A percentile compares a stretch with the other conserved stretches of the same genome.
phyloP scores from a whole-genome alignment of 2,797 vertebrate genomes.

The Phylloscopus collybita region DNA sequence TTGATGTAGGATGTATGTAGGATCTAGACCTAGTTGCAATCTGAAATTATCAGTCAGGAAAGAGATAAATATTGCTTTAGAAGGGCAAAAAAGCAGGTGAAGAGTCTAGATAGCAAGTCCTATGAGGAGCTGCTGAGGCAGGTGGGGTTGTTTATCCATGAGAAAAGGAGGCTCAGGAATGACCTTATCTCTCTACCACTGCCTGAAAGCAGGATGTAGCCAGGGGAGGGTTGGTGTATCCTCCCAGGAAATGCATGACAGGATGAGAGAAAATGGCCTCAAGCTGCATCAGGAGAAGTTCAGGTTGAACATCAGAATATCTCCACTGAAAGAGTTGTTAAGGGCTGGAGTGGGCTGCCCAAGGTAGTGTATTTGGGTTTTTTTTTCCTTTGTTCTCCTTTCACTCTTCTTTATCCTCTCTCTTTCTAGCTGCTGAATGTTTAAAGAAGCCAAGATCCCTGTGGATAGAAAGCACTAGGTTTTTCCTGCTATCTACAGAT shows the following conservation, averaged over 20 bases:
- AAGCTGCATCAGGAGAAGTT: background rate
- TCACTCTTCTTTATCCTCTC: background rate
- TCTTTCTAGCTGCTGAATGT: background rate
- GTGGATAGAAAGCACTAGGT: background rate
- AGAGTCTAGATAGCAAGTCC: background rate
- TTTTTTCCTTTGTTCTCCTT: background rate
- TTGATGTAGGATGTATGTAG: too few species aligned
- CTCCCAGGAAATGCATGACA: background rate
- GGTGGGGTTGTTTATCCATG: background rate
- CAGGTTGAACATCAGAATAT: background rate
- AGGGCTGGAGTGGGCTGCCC: background rate
- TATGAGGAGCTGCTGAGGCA: background rate
- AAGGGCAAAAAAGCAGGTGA: background rate
- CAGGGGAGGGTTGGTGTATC: accelerated
- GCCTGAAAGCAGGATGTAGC: background rate
- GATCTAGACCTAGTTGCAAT: background rate
- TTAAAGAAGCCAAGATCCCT: background rate
- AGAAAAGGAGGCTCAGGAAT: background rate
- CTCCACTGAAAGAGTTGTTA: background rate
- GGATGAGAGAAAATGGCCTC: background rate
- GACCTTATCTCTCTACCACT: background rate
- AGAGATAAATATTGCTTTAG: background rate
- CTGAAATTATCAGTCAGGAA: background rate
- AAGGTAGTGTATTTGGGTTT: background rate
- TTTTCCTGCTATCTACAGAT: background rate